A percentile compares a stretch with the other conserved stretches of the same genome.
Evolutionary conservation across 2,888 invertebrate species (phyloP).

Genomic region (Cheilosia impressa): DNA sequence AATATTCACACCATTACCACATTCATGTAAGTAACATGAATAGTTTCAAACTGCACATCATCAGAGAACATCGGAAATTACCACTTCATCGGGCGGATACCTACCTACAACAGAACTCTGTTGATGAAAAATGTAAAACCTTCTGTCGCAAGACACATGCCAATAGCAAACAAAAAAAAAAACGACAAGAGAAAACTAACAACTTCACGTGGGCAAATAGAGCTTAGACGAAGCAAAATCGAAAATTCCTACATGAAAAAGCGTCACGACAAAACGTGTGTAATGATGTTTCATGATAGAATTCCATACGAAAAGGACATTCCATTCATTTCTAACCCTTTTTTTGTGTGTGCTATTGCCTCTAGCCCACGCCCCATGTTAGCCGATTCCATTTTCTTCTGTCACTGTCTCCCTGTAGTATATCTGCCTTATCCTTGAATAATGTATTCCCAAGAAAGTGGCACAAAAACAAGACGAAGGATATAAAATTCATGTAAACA

Average conservation of each 20-base stretch:
- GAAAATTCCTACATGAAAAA: conserved; percentile 73
- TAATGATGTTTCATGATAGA: conserved; percentile 64
- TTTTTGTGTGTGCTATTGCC: conserved; percentile 1
- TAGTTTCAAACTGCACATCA: conserved; percentile 38
- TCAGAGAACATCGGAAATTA: conserved; percentile 45
- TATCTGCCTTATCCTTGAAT: conserved; percentile 55
- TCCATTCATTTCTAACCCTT: conserved; percentile 59
- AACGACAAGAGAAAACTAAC: conserved; percentile 15
- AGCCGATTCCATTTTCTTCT: conserved; percentile 50
- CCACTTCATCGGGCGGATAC: conserved; percentile 21
- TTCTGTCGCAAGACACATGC: conserved; percentile 22
- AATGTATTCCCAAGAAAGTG: conserved; percentile 56
- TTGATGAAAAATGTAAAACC: conserved; percentile 58
- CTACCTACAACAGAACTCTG: conserved; percentile 15
- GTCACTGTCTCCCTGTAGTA: not conserved
- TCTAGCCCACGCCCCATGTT: conserved; percentile 18
- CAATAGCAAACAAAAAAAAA: not conserved
- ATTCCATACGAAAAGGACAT: conserved; percentile 64
- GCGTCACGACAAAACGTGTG: conserved; percentile 66
- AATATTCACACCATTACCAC: conserved; percentile 24
- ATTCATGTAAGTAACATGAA: not conserved
- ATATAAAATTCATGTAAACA: conserved; percentile 74
- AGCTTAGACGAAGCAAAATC: conserved; percentile 26
- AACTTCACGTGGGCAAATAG: conserved; percentile 53
- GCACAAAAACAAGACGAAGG: conserved; percentile 58